Evolutionary conservation across 2,888 invertebrate genomes (phyloP).

Genomic region (Spisula solida): DNA sequence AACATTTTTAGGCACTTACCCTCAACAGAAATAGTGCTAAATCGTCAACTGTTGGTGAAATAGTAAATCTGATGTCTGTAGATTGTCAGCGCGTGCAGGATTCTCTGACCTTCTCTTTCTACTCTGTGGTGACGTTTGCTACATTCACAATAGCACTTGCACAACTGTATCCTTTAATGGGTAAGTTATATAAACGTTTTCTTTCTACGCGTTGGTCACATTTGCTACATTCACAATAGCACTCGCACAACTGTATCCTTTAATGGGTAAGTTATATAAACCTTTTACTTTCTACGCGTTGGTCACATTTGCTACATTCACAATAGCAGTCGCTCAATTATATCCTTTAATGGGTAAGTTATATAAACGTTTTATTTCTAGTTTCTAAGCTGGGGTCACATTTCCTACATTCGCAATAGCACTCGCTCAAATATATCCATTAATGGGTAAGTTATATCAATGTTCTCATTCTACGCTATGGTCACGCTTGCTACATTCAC

Average conservation of each 20-base stretch:
- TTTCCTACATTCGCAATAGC: constrained; percentile 30
- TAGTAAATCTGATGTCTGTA: constrained; percentile 42
- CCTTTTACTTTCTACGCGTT: constrained; percentile 38
- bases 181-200: constrained; percentile 18
- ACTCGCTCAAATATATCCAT: constrained; percentile 10
- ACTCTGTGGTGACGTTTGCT: not conserved
- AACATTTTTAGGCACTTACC: constrained; percentile 31
- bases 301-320: constrained; percentile 20
- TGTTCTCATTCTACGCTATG: constrained; percentile 35
- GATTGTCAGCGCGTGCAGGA: constrained; percentile 34
- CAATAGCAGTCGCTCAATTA: constrained; percentile 21
- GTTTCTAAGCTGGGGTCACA: constrained; percentile 28
- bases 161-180: constrained; percentile 42
- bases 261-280: constrained; percentile 38
- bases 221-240: constrained; percentile 30
- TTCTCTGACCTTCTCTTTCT: constrained; percentile 46
- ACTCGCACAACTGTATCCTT: constrained; percentile 8
- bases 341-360: constrained; percentile 43
- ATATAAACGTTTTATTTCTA: constrained; percentile 33
- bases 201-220: constrained; percentile 30
- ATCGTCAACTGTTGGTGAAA: constrained; percentile 30
- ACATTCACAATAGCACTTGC: constrained; percentile 27
- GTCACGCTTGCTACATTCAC: constrained; percentile 25
- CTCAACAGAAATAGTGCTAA: constrained; percentile 24
- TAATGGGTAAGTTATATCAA: constrained; percentile 36